Percentiles rank a stretch among this genome's conserved stretches.
Evolutionary conservation across 2,113 vertebrate genomes (phyloP).

Genomic region (Anarrhichthys ocellatus): DNA sequence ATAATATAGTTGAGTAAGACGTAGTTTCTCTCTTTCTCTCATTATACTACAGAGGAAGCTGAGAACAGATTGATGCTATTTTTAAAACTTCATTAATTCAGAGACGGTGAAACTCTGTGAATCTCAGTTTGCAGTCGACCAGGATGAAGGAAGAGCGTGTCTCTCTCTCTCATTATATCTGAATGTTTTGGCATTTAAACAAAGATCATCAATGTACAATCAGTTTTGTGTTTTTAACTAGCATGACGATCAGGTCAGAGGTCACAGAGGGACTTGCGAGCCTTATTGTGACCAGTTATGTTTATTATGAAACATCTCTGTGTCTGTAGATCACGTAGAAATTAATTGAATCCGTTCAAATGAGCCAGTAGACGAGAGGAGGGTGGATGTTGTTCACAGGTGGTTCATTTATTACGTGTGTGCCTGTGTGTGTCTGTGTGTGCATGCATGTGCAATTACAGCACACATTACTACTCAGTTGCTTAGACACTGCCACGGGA

Average conservation of each 20-base stretch:
- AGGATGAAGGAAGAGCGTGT: not conserved
- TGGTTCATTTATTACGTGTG: not conserved
- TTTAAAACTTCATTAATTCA: slow-evolving; percentile 46
- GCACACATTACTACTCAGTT: not conserved
- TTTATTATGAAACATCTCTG: not conserved
- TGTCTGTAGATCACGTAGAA: not conserved
- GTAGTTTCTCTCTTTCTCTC: not conserved
- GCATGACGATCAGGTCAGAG: too few relatives aligned
- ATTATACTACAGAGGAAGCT: slow-evolving; percentile 18
- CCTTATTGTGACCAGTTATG: not conserved
- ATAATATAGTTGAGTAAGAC: not conserved
- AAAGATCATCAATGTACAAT: too few relatives aligned
- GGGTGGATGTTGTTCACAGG: too few relatives aligned
- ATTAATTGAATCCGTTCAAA: not conserved
- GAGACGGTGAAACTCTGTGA: not conserved
- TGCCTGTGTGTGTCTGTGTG: not conserved
- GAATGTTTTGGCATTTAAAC: too few relatives aligned
- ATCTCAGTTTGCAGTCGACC: not conserved
- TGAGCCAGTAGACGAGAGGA: not conserved
- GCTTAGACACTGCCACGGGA: not conserved
- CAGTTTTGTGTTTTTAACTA: too few relatives aligned
- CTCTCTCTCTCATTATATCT: too few relatives aligned
- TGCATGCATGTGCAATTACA: not conserved
- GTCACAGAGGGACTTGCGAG: not conserved
- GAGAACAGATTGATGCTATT: slow-evolving; percentile 43